Base-by-base conservation (phyloP, 1,140 invertebrate species). In the Microplitis mediator region DNA sequence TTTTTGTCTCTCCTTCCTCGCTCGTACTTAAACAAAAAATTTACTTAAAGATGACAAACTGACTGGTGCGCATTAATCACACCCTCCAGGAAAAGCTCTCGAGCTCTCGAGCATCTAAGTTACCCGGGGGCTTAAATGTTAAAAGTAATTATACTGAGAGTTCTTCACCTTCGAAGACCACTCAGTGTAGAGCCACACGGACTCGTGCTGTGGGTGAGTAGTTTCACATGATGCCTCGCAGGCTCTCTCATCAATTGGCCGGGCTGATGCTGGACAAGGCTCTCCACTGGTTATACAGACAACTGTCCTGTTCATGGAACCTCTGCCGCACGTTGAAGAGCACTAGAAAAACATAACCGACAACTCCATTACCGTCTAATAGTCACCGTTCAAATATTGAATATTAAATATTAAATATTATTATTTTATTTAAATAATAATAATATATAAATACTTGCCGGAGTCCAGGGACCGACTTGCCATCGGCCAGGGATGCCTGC, bases 231-330 rank as follows among this genome's bases (percentile, higher is more conserved):
- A 36, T 31, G 73, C 66, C 6, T 84, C 81, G 66, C 84, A 86
- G 4, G 69, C 51, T 67, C 79, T 79, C 73, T 80, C 78, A 14
- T 76, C 79, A 63, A 78, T 73, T 4, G 84, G 84, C 54, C 80
- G 82, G 54, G 69, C 73, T 14, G 64, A 66, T 64, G 74, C 39
- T 6, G 78, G 67, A 67, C 84, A 85, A 11, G 78, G 75, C 8
- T 76, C 77, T n/a, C 81, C 78, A 13, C 71, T 77, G 11, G 83
- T 83, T 76, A 82, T 81, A 65, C 84, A 85, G n/a, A 80, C 83
- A 9, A 85, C 83, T 9, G 77, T 82, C 54, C 84, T 78, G 72
- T 78, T 84, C 75, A 75, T 75, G 31, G 72, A 66, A 50, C 84
- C 84, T 68, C 63, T 74, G 13, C 84, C 84, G 60, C 84, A 86